Conservation (phyloP, 2,113 vertebrate genomes). For the human region DNA sequence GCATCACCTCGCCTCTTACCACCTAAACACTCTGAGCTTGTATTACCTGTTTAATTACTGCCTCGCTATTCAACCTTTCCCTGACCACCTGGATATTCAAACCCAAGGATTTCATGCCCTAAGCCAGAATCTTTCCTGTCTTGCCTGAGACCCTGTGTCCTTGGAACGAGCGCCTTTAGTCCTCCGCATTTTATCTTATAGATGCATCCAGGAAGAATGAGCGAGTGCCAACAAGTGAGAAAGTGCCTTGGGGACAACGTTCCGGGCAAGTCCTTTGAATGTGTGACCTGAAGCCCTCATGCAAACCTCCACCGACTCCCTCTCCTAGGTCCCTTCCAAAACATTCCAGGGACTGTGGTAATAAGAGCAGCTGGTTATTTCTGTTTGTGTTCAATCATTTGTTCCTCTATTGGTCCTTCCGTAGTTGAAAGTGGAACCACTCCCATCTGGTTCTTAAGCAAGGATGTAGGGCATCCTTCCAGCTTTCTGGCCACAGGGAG, state of each 20-base stretch:
- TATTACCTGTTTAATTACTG: constrained; percentile 76
- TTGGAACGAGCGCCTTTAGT: background rate
- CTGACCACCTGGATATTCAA: background rate
- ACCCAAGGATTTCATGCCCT: background rate
- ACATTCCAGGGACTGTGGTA: background rate
- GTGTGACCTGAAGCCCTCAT: background rate
- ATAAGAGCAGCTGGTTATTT: background rate
- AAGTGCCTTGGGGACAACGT: background rate
- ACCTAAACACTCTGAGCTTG: constrained; percentile 13
- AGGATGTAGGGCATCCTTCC: background rate
- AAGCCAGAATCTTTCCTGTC: background rate
- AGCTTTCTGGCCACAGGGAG: background rate
- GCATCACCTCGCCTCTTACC: constrained; percentile 45
- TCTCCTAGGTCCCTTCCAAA: background rate
- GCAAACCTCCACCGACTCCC: background rate
- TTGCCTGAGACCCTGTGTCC: background rate
- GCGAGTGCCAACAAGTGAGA: fast-evolving
- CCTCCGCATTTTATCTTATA: fast-evolving
- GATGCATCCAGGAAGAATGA: background rate
- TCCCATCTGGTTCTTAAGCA: background rate
- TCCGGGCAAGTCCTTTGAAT: background rate
- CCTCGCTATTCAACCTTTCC: constrained; percentile 16
- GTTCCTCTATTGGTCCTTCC: fast-evolving
- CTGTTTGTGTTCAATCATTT: background rate
- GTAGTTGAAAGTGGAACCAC: background rate